Evolutionary conservation across 2,797 vertebrate species (phyloP), one percentile per base, ranked within the genome.

Genomic region (Forpus xanthops): DNA sequence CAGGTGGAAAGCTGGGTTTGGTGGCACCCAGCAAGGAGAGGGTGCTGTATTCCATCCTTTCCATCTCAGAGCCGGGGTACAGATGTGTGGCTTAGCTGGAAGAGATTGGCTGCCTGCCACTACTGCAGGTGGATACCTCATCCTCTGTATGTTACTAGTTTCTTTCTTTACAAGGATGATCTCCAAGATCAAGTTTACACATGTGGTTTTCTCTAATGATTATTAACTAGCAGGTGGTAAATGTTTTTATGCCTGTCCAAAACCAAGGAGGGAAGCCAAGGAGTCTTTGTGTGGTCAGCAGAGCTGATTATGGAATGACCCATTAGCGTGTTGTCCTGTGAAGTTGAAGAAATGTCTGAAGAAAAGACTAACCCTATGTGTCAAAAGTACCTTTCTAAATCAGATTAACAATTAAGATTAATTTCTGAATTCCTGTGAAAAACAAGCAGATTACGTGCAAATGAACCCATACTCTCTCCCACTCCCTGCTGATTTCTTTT

Each of bases 1-100:
- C 95, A 95, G 95, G 93, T 95, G 94, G 83, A n/a, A 56, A 72
- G 67, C 89, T 44, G 85, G 73, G 89, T 65, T 73, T 8, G 82
- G 83, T 91, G 96, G 68, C 82, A 61, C 95, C 91, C 87, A 23
- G 87, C 2, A 1, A 39, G 0, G 16, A 78, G 84, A 79, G 80
- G 91, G 89, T 39, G 89, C 87, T 12, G 55, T 28, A 8, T 92
- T 91, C 90, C 87, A 58, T 14, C 31, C 73, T 87, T 50, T 31
- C 30, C 86, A 4, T 7, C 4, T 4, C 76, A 7, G 11, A 19
- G 55, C 49, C 17, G 2, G 19, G 6, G 30, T 47, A 0, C 88
- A 89, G 96, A 82, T 94, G 90, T 6, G 6, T 16, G 17, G 55
- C 1, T 4, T 30, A 56, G 67, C 67, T 35, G 3, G 44, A 21